Percentiles rank a stretch among this genome's conserved stretches.
Conservation (phyloP, 2,113 vertebrate species). For the Lethenteron reissneri region DNA sequence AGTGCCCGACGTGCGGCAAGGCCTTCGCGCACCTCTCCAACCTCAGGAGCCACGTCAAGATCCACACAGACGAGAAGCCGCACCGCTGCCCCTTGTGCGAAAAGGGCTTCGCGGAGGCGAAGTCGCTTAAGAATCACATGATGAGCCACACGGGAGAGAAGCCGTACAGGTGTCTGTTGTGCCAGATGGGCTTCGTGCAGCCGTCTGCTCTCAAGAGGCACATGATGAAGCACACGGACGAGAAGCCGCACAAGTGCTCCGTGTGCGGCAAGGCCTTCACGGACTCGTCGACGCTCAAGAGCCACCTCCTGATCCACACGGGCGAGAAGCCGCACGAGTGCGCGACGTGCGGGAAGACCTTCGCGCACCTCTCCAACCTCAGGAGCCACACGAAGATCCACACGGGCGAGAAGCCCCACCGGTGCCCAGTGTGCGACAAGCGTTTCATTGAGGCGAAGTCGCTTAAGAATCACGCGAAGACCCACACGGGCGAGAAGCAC, state of each 20-base stretch:
- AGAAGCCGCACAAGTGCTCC: background rate
- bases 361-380: background rate
- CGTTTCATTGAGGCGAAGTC: background rate
- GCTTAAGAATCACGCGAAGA: background rate
- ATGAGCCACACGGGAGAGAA: background rate
- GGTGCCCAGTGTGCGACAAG: background rate
- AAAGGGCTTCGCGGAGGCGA: background rate
- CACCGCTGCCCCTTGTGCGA: background rate
- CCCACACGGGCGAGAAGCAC: background rate
- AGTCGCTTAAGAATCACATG: background rate
- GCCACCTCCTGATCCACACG: conserved; percentile 2
- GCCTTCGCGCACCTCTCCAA: background rate
- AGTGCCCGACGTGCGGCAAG: background rate
- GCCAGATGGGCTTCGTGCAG: background rate
- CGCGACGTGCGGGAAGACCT: background rate
- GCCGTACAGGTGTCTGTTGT: background rate
- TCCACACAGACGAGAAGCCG: background rate
- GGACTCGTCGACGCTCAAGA: background rate
- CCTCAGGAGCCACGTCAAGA: background rate
- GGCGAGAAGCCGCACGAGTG: background rate
- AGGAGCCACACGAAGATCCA: background rate
- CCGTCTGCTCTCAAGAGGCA: background rate
- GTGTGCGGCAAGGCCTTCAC: conserved; percentile 1
- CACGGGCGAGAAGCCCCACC: conserved; percentile 1
- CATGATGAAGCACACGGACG: conserved; percentile 5